Percentiles rank a stretch among this genome's conserved stretches.
Evolutionary conservation across 2,113 vertebrate genomes (phyloP).

Genomic region (Propithecus coquereli): DNA sequence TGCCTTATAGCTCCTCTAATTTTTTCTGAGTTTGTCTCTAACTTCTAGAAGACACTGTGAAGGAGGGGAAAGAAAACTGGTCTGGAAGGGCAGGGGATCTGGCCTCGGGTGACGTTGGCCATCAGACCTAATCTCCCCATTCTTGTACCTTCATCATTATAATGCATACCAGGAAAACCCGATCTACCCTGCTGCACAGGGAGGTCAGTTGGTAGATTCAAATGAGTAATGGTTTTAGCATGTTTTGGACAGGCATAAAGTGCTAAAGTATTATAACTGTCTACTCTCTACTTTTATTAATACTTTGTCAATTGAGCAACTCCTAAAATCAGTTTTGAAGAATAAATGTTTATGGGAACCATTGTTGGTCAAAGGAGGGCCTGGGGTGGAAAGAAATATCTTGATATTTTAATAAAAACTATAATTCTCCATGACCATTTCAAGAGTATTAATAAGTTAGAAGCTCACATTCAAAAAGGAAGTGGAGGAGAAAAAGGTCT

Average conservation of each 20-base stretch:
- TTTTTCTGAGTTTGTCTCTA: neutral
- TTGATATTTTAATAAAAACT: constrained; percentile 23
- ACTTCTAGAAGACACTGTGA: neutral
- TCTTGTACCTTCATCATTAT: neutral
- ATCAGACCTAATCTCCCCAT: neutral
- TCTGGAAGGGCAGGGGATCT: neutral
- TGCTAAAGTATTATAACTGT: neutral
- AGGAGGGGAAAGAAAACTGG: neutral
- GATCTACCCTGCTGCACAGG: neutral
- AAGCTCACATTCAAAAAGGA: neutral
- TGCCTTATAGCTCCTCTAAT: neutral
- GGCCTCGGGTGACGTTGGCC: too few species aligned
- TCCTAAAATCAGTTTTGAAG: neutral
- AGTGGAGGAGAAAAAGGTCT: neutral
- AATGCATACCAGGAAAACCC: neutral
- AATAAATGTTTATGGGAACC: neutral
- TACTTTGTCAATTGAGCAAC: neutral
- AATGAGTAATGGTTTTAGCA: neutral
- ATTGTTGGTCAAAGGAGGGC: neutral
- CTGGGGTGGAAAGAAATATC: neutral
- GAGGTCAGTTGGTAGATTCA: neutral
- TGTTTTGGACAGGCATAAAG: neutral
- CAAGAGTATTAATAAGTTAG: neutral
- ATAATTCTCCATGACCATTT: neutral
- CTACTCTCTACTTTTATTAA: neutral